These are phyloP conservation scores for Luidia sarsii DNA, from an alignment of 53 echinoderm and acorn worm species.

Conservation along the genomic window DNA sequence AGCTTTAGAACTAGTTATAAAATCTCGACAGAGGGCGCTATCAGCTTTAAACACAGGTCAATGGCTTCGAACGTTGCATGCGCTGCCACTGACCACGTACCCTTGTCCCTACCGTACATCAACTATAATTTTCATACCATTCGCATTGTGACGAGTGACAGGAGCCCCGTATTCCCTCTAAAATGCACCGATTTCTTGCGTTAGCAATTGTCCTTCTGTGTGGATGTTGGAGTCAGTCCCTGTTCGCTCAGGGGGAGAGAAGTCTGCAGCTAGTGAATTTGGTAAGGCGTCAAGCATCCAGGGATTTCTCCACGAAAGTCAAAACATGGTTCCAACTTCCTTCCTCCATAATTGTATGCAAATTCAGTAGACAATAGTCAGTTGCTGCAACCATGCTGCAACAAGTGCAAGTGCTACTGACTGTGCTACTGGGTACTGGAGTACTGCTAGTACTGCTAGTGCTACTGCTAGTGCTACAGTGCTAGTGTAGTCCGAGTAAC, in stretches of 20 bases:
- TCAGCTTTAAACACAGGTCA: neutral
- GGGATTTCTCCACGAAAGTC: too few species aligned
- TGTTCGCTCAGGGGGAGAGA: constrained; percentile 8
- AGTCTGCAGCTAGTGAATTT: constrained; percentile 33
- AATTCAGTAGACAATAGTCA: too few species aligned
- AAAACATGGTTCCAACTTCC: too few species aligned
- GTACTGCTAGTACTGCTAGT: too few species aligned
- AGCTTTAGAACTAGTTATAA: neutral
- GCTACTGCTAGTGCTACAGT: too few species aligned
- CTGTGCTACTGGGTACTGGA: too few species aligned
- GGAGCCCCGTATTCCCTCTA: neutral
- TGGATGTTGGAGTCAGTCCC: neutral
- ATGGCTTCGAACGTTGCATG: neutral
- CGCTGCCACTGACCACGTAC: neutral
- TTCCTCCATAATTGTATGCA: too few species aligned
- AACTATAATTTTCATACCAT: neutral
- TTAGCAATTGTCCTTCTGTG: neutral
- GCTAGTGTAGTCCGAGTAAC: too few species aligned
- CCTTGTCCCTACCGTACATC: neutral
- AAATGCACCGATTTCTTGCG: constrained; percentile 8
- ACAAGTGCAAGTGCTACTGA: too few species aligned
- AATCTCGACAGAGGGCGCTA: neutral
- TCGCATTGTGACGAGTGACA: neutral
- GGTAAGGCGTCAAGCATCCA: constrained; percentile 22
- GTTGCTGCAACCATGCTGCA: too few species aligned